phyloP scores from a whole-genome alignment of 2,797 vertebrate species.

The Vipera latastei region DNA sequence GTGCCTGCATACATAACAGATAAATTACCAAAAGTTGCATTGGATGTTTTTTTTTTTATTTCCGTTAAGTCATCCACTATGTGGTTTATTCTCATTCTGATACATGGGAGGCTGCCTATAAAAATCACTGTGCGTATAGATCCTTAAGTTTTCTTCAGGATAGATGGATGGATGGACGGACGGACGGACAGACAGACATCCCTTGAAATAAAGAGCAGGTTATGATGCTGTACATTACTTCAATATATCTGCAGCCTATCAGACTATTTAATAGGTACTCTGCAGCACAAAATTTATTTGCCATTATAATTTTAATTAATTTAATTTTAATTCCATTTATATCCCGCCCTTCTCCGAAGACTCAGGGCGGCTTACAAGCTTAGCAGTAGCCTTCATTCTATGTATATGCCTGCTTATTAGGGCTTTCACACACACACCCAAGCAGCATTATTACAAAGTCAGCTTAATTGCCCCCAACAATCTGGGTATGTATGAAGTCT shows the following conservation, averaged over 20 bases:
- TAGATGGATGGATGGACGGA: not conserved
- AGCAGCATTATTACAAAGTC: too few species aligned
- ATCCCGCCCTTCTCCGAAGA: too few species aligned
- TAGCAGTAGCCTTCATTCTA: too few species aligned
- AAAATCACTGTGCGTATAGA: conserved; percentile 25
- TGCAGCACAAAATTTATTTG: not conserved
- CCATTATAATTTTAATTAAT: too few species aligned
- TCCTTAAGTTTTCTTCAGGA: not conserved
- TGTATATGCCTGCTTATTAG: too few species aligned
- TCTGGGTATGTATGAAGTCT: not conserved
- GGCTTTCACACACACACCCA: too few species aligned
- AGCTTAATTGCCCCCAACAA: too few species aligned
- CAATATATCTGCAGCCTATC: not conserved
- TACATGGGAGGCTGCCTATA: conserved; percentile 14
- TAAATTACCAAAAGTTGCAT: conserved; percentile 26
- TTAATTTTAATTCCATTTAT: too few species aligned
- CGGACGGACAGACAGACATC: not conserved
- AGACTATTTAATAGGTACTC: conserved; percentile 1
- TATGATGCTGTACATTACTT: not conserved
- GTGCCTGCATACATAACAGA: too few species aligned
- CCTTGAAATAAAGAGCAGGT: conserved; percentile 9
- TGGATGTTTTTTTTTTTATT: conserved; percentile 41
- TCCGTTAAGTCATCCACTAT: conserved; percentile 43
- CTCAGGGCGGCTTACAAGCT: too few species aligned
- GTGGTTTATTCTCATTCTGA: conserved; percentile 47